phyloP scores from a whole-genome alignment of 2,797 vertebrate species.

The Acanthis flammea region DNA sequence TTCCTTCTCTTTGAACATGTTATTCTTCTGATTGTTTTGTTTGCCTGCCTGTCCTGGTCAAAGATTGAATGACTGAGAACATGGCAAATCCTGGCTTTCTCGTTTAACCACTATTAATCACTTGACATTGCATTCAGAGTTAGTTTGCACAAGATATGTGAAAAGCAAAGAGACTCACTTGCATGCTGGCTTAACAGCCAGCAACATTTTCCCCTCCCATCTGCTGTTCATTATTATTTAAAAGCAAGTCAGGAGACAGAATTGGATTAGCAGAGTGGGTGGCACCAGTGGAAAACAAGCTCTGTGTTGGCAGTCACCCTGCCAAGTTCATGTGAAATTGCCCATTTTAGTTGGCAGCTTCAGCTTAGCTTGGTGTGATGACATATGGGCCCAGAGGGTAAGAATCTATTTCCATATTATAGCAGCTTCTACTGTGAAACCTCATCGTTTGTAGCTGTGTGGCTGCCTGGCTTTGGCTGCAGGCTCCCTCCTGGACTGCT shows the following conservation, averaged over 20 bases:
- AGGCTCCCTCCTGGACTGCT: neutral
- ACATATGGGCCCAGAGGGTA: constrained; percentile 49
- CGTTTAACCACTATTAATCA: constrained; percentile 20
- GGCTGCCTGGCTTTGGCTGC: neutral
- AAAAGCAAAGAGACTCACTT: constrained; percentile 8
- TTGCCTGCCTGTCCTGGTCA: neutral
- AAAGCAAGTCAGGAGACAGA: constrained; percentile 44
- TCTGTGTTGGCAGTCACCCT: constrained; percentile 13
- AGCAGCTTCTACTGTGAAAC: constrained; percentile 21
- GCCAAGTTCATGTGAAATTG: constrained; percentile 31
- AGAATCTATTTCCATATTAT: constrained; percentile 50
- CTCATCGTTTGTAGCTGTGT: neutral
- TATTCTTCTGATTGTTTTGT: neutral
- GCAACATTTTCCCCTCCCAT: constrained; percentile 35
- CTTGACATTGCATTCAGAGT: constrained; percentile 33
- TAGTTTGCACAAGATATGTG: constrained; percentile 41
- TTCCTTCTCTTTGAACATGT: neutral
- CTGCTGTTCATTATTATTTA: constrained; percentile 51
- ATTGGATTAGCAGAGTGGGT: constrained; percentile 54
- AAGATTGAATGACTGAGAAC: constrained; percentile 3
- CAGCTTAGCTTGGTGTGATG: constrained; percentile 17
- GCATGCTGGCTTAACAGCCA: neutral
- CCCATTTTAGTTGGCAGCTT: constrained; percentile 34
- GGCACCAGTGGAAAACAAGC: constrained; percentile 43
- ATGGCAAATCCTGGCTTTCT: constrained; percentile 31